Evolutionary conservation across 2,888 invertebrate genomes (phyloP).

Genomic region (Acronicta psi): DNA sequence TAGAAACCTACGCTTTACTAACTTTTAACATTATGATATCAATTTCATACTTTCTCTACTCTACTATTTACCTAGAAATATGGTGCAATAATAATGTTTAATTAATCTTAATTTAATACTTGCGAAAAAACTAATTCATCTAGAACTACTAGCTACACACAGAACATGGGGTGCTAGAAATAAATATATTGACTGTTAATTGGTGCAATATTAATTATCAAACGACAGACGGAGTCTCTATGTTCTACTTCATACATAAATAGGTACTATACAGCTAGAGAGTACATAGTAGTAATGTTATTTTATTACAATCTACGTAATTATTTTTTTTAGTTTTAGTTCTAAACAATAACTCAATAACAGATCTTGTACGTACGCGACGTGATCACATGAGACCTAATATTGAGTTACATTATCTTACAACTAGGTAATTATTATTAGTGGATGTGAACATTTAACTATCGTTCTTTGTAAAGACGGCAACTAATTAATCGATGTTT

Average conservation of each 20-base stretch:
- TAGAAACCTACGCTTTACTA: not conserved
- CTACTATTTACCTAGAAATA: conserved; percentile 30
- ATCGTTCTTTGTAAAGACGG: conserved; percentile 7
- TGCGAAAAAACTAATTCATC: conserved; percentile 41
- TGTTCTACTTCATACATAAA: conserved; percentile 45
- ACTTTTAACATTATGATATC: conserved; percentile 12
- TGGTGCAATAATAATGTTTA: conserved; percentile 43
- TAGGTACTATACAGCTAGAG: conserved; percentile 21
- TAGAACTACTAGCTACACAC: conserved; percentile 54
- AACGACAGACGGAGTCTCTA: conserved; percentile 52
- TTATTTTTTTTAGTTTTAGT: conserved; percentile 11
- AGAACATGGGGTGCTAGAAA: conserved; percentile 56
- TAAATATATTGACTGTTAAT: conserved; percentile 50
- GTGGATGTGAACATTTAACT: conserved; percentile 49
- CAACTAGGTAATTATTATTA: conserved; percentile 26
- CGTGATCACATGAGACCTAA: conserved; percentile 18
- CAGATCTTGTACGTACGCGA: conserved; percentile 7
- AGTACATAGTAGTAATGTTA: conserved; percentile 23
- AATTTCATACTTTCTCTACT: conserved; percentile 20
- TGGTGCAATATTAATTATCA: conserved; percentile 60
- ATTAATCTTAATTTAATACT: conserved; percentile 45
- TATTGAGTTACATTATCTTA: conserved; percentile 35
- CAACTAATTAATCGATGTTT: too few species aligned
- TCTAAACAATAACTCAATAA: conserved; percentile 33
- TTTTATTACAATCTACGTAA: conserved; percentile 26